Percentiles rank a stretch among this genome's conserved stretches.
Conservation (phyloP, 1,140 invertebrate species). For the Harpegnathos saltator region DNA sequence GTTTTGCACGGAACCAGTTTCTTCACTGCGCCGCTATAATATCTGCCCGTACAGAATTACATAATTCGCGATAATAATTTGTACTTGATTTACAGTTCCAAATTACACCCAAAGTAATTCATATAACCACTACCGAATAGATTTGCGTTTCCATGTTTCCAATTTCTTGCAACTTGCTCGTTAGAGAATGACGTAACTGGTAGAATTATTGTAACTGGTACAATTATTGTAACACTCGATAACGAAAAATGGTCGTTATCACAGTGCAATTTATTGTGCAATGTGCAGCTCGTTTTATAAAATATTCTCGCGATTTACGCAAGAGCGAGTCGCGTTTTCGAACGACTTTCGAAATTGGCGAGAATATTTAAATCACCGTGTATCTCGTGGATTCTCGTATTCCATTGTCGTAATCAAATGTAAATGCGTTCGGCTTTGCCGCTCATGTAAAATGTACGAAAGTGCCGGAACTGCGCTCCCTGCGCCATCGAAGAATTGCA, state of each 20-base stretch:
- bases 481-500: background rate
- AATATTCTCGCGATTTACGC: background rate
- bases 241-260: too few relatives aligned
- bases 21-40: background rate
- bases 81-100: too few relatives aligned
- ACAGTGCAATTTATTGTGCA: background rate
- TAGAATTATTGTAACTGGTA: background rate
- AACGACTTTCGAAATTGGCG: background rate
- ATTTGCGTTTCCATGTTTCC: too few relatives aligned
- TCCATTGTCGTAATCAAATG: background rate
- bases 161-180: too few relatives aligned
- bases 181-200: background rate
- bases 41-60: background rate
- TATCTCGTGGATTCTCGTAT: background rate
- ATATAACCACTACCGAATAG: background rate
- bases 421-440: too few relatives aligned
- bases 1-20: background rate
- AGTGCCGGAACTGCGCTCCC: background rate
- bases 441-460: background rate
- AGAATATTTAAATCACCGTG: background rate
- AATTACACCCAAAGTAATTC: too few relatives aligned
- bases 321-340: background rate
- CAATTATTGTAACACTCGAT: too few relatives aligned
- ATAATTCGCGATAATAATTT: background rate
- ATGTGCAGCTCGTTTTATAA: background rate